phyloP scores from a whole-genome alignment of 2,113 vertebrate species.

The Platysteira castanea region DNA sequence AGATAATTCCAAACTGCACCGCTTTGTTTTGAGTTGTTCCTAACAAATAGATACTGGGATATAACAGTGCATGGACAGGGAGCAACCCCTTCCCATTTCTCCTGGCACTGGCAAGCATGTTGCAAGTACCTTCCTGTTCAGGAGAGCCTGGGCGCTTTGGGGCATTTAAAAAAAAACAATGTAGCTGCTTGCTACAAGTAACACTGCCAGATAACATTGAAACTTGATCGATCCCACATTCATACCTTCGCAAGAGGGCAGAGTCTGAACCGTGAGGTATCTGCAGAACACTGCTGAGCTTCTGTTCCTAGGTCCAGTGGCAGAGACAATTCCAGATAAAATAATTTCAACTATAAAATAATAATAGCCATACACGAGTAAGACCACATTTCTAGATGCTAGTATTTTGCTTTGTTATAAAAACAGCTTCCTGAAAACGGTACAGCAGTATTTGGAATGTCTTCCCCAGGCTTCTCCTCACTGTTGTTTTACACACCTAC shows the following conservation, averaged over 20 bases:
- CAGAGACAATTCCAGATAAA: neutral
- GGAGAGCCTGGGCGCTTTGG: accelerated
- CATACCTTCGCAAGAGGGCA: neutral
- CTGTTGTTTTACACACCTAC: neutral
- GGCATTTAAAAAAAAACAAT: no score
- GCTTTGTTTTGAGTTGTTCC: neutral
- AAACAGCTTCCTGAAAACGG: neutral
- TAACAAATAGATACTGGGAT: accelerated
- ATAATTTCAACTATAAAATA: neutral
- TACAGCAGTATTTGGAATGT: neutral
- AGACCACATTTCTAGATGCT: neutral
- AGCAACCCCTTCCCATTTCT: neutral
- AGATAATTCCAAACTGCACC: neutral
- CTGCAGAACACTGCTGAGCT: neutral
- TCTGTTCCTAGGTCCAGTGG: accelerated
- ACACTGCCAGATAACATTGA: neutral
- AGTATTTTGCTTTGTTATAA: neutral
- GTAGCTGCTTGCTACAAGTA: neutral
- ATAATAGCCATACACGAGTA: neutral
- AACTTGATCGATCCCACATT: accelerated
- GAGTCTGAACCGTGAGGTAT: accelerated
- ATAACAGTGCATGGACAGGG: accelerated
- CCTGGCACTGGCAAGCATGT: neutral
- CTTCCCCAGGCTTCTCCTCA: neutral
- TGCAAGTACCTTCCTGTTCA: neutral